These are phyloP conservation scores for Ascaphus truei DNA, from an alignment of 2,113 vertebrate species.

Conservation along the genomic window DNA sequence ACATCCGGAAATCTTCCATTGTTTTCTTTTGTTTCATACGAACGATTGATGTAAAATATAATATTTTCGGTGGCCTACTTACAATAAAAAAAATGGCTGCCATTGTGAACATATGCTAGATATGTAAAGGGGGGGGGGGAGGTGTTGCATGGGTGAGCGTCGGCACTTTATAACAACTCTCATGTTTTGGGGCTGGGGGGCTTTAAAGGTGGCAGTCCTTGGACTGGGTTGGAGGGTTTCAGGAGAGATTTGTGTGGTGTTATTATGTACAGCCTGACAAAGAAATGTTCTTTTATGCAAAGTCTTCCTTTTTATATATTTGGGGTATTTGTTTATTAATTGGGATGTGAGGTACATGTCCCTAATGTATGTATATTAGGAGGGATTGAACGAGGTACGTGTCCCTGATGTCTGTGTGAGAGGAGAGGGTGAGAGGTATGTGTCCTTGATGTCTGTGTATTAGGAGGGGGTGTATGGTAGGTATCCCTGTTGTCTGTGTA, in stretches of 20 bases:
- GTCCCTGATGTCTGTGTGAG: not conserved
- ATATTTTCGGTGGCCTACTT: not conserved
- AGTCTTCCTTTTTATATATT: slow-evolving; percentile 28
- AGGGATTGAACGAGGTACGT: not conserved
- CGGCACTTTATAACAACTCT: slow-evolving; percentile 1
- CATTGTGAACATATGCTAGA: not conserved
- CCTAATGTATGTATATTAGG: not conserved
- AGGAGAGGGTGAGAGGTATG: not conserved
- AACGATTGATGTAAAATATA: not conserved
- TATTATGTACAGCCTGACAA: not conserved
- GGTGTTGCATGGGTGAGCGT: not conserved
- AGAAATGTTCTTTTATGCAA: not conserved
- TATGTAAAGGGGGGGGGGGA: too few relatives aligned
- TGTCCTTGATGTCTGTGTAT: not conserved
- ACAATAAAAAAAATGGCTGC: not conserved
- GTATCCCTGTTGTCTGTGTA: not conserved
- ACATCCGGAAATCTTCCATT: not conserved
- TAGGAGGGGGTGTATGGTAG: not conserved
- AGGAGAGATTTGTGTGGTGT: not conserved
- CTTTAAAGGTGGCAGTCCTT: not conserved
- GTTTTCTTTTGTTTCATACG: slow-evolving; percentile 7
- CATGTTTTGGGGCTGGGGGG: not conserved
- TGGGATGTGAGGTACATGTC: not conserved
- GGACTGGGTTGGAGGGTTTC: not conserved
- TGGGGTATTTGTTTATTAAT: not conserved